Evolutionary conservation across 1,140 invertebrate genomes (phyloP), one percentile per base, ranked within the genome.

Genomic region (Radopholus similis): DNA sequence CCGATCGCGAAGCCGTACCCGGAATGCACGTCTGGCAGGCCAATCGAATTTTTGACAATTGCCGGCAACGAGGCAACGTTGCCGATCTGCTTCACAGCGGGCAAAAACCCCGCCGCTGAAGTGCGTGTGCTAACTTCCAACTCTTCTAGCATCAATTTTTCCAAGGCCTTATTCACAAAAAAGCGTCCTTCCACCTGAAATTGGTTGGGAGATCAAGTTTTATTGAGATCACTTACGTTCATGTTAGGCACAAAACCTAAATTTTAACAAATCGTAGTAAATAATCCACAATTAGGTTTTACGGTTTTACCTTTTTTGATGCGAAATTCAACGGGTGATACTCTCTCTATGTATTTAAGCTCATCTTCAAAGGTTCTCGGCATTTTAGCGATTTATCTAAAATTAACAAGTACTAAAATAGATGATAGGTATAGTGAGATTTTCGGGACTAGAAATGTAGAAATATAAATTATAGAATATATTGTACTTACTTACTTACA

Each of bases 1-100:
- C 95, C 92, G 84, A 99, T 99, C 26, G 95, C 95, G 89, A 98
- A 99, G 40, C 95, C 95, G 87, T 99, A 98, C 40, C 95, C 96
- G 2, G 79, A 96, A 86, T 99, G 96, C 38, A 99, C 89, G 87
- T 99, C 96, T 11, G 96, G 96, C 15, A 99, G 85, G 32, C 96
- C 96, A 75, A 89, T 85, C 6, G 87, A 88, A 68, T 82, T 80
- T 47, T 91, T 92, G 54, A 99, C 94, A 75, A 99, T 98, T 2
- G 95, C 96, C 53, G 96, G 95, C 38, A 99, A 85, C 5, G 95
- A 93, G 53, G 96, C 96, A 49, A 99, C 96, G 88, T 99, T 99
- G 0, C 93, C 95, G 77, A 99, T 98, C 86, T 99, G 96, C 86
- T 98, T 97, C 67, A 99, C 91, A 28, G 94, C 95, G 0, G 96